Conservation (phyloP, 2,113 vertebrate genomes). For the Apodemus speciosus region DNA sequence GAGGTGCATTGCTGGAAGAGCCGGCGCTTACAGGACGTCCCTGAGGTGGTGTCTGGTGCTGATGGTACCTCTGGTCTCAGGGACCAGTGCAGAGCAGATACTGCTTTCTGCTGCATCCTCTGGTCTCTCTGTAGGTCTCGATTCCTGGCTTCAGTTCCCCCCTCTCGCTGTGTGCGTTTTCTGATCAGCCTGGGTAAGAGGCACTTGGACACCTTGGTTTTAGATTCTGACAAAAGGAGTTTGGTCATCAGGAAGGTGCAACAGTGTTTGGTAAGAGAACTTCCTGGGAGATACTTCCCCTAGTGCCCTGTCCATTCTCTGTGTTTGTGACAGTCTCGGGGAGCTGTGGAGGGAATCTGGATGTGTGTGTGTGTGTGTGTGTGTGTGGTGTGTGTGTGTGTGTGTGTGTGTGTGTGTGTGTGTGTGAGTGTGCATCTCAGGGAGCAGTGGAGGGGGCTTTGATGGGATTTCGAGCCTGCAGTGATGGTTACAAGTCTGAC, state of each 20-base stretch:
- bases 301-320: too few relatives aligned
- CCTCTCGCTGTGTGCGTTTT: conserved; percentile 83
- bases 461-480: neutral
- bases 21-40: neutral
- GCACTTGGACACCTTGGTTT: conserved; percentile 78
- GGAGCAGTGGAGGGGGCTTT: neutral
- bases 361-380: neutral
- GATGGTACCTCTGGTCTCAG: neutral
- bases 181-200: conserved; percentile 84
- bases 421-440: neutral
- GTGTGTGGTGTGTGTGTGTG: neutral
- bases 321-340: neutral
- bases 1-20: neutral
- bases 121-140: conserved; percentile 79
- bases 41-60: neutral
- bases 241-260: conserved; percentile 84
- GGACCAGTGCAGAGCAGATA: neutral
- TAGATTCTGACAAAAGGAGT: conserved; percentile 82
- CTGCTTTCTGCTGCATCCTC: neutral
- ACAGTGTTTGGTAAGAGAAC: conserved; percentile 86
- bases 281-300: neutral
- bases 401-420: neutral
- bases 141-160: conserved; percentile 81
- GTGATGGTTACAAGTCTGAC: neutral
- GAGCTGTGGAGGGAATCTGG: neutral